A percentile compares a stretch with the other conserved stretches of the same genome.
Conservation (phyloP, 2,113 vertebrate genomes). For the Misgurnus mizolepis region DNA sequence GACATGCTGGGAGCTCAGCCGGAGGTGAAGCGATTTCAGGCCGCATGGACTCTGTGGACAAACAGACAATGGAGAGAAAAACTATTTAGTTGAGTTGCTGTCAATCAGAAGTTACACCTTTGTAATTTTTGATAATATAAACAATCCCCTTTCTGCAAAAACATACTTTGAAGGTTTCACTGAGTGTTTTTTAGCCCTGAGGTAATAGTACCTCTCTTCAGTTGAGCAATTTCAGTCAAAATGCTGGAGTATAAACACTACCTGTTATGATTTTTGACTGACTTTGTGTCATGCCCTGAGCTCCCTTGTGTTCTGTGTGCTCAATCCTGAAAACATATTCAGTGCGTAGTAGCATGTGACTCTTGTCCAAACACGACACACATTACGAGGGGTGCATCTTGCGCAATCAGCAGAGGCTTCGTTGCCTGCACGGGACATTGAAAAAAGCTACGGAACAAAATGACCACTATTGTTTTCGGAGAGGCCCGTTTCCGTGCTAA, state of each 20-base stretch:
- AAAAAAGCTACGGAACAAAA: constrained; percentile 25
- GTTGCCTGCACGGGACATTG: background rate
- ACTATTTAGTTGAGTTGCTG: background rate
- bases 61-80: constrained; percentile 21
- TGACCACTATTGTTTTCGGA: constrained; percentile 19
- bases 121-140: background rate
- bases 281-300: constrained; percentile 34
- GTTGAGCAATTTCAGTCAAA: constrained; percentile 9
- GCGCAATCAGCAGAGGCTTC: background rate
- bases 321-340: constrained; percentile 35
- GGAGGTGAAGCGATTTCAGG: constrained; percentile 70
- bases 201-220: background rate
- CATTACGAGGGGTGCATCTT: constrained; percentile 14
- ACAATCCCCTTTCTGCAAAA: background rate
- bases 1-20: constrained; percentile 86
- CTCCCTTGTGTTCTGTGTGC: constrained; percentile 9
- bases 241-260: background rate
- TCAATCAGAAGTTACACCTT: too few species aligned
- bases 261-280: constrained; percentile 25
- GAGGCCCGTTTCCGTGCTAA: constrained; percentile 20
- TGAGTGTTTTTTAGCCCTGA: background rate
- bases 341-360: constrained; percentile 19
- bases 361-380: constrained; percentile 13
- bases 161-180: background rate
- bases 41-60: constrained; percentile 83